Base-by-base conservation (phyloP, 2,888 invertebrate genomes). In the Dysmachus trigonus region DNA sequence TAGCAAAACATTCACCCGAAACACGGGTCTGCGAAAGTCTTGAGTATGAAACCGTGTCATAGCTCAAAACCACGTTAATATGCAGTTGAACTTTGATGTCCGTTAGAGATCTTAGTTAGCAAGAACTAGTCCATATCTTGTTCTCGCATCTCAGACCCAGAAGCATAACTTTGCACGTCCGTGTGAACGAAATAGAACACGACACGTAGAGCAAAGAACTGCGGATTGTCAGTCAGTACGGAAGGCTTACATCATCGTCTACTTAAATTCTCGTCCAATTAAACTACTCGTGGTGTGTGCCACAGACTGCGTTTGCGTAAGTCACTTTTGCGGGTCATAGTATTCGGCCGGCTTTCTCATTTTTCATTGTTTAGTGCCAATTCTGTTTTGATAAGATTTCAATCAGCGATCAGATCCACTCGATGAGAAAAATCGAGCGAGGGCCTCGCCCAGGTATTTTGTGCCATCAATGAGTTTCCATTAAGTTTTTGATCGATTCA, bases 221-320 rank as follows among this genome's bases (percentile, higher is more conserved):
- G 62, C 10, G 47, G n/a, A 51, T 51, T 51, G 4, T 13, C n/a
- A n/a, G 4, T 13, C n/a, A n/a, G n/a, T n/a, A 5, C 47, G 33
- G 35, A 22, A 35, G 35, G 38, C 76, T 76, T 76, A 76, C 76
- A 41, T 76, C 38, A 76, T 38, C 35, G 38, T 41, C 76, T 41
- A 38, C 38, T 76, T 76, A 38, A 76, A 76, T 76, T 76, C 76
- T n/a, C 38, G 76, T 76, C 76, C 76, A 76, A 76, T 76, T 76
- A n/a, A n/a, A 38, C n/a, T 18, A 22, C 18, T 22, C 22, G 3
- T 18, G 10, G 76, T 76, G 38, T 38, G n/a, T 38, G 76, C 5
- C 30, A 31, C 10, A 62, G 10, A 27, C 13, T 41, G 62, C 10
- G 62, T 62, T 62, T 62, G 62, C 62, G 62, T 62, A 62, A 62